These are phyloP conservation scores for Drosophila equinoxialis DNA, from an alignment of 1,140 invertebrate species.

Conservation along the genomic window DNA sequence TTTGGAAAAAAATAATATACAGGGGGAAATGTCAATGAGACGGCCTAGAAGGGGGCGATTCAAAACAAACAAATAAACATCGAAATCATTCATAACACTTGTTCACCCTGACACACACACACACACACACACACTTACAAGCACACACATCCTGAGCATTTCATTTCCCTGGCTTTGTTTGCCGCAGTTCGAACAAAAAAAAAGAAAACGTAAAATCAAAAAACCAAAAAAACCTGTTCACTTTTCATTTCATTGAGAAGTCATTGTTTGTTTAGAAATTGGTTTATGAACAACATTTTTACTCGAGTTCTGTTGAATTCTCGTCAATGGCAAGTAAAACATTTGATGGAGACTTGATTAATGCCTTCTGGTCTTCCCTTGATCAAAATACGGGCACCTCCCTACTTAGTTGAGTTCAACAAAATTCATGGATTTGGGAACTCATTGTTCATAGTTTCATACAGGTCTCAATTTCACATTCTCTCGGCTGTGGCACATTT, in stretches of 20 bases:
- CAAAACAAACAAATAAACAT: conserved; percentile 71
- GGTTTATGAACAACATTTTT: conserved; percentile 72
- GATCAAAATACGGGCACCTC: conserved; percentile 5
- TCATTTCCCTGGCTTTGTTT: conserved; percentile 71
- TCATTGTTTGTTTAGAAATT: conserved; percentile 61
- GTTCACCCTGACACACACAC: conserved; percentile 74
- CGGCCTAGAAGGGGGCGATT: conserved; percentile 21
- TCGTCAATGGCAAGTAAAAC: conserved; percentile 2
- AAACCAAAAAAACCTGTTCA: conserved; percentile 52
- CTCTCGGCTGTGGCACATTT: conserved; percentile 40
- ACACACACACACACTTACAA: conserved; percentile 56
- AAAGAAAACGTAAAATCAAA: conserved; percentile 14
- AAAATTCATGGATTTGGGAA: neutral
- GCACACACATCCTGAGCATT: conserved; percentile 75
- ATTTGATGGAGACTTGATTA: conserved; percentile 62
- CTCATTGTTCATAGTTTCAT: conserved; percentile 35
- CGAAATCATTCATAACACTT: conserved; percentile 79
- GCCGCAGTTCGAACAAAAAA: conserved; percentile 20
- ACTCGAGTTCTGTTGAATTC: conserved; percentile 60
- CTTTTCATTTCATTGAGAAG: conserved; percentile 64
- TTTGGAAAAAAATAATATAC: conserved; percentile 35
- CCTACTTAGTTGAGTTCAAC: neutral
- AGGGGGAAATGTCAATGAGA: neutral
- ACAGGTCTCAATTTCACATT: conserved; percentile 37
- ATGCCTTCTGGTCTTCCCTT: conserved; percentile 54